These are phyloP conservation scores for Muscicapa comitata DNA, from an alignment of 2,797 vertebrate genomes.

Conservation along the genomic window DNA sequence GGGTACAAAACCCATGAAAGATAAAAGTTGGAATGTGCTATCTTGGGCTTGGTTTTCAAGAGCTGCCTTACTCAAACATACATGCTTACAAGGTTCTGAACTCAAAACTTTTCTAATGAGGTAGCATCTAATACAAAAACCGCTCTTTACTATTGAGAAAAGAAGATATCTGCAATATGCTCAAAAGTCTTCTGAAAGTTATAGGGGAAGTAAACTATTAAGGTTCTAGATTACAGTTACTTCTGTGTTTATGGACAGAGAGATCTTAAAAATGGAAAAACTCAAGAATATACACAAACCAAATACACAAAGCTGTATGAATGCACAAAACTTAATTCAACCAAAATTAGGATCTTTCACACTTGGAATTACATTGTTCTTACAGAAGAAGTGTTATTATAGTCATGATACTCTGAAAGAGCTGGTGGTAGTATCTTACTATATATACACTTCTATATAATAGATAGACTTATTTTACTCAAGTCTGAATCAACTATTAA, in stretches of 20 bases:
- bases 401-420: not conserved
- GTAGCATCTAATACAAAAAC: not conserved
- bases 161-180: not conserved
- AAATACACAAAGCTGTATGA: not conserved
- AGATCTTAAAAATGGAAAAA: not conserved
- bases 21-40: fast-evolving
- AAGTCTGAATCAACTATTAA: not conserved
- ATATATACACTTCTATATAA: too few relatives aligned
- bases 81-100: not conserved
- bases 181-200: not conserved
- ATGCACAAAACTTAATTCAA: not conserved
- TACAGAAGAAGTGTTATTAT: not conserved
- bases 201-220: not conserved
- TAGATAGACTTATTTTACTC: not conserved
- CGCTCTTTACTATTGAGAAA: not conserved
- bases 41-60: not conserved
- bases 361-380: not conserved
- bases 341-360: not conserved
- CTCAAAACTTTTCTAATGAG: not conserved
- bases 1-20: not conserved
- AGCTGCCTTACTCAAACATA: not conserved
- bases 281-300: not conserved
- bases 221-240: not conserved
- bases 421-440: not conserved
- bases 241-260: not conserved